Conservation (phyloP, 2,888 invertebrate species). For the Mechanitis messenoides region DNA sequence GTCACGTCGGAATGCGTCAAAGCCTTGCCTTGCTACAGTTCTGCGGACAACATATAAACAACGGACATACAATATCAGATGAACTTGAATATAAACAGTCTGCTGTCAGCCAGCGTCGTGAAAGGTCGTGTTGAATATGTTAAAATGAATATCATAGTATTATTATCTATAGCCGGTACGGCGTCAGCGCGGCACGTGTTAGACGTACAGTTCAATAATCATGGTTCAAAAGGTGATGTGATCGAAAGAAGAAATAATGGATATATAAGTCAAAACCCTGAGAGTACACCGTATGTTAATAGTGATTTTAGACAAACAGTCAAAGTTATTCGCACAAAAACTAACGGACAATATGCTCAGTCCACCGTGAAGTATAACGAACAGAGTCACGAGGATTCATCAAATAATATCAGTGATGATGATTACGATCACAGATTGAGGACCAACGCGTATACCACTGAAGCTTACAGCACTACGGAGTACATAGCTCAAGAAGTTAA, state of each 20-base stretch:
- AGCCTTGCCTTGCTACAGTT: conserved; percentile 1
- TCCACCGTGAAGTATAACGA: too few species aligned
- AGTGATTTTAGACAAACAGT: too few species aligned
- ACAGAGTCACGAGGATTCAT: background rate
- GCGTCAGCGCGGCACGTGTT: conserved; percentile 16
- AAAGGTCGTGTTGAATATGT: conserved; percentile 9
- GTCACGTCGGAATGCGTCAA: background rate
- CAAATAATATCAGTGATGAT: conserved; percentile 10
- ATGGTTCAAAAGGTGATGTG: background rate
- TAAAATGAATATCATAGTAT: conserved; percentile 15
- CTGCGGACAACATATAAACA: conserved; percentile 1
- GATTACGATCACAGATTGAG: conserved; percentile 10
- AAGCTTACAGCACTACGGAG: background rate
- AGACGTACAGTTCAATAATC: conserved; percentile 5
- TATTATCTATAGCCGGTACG: conserved; percentile 12
- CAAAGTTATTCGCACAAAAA: too few species aligned
- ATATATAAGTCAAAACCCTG: conserved; percentile 5
- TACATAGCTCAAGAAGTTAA: conserved; percentile 4
- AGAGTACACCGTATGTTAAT: too few species aligned
- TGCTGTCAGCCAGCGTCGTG: conserved; percentile 1
- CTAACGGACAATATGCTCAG: too few species aligned
- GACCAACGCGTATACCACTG: conserved; percentile 8
- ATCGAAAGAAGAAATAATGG: conserved; percentile 14
- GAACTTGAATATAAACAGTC: conserved; percentile 9
- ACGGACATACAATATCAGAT: conserved; percentile 7